Base-by-base conservation (phyloP, 23 tunicate species). In the Ascidia mentula region DNA sequence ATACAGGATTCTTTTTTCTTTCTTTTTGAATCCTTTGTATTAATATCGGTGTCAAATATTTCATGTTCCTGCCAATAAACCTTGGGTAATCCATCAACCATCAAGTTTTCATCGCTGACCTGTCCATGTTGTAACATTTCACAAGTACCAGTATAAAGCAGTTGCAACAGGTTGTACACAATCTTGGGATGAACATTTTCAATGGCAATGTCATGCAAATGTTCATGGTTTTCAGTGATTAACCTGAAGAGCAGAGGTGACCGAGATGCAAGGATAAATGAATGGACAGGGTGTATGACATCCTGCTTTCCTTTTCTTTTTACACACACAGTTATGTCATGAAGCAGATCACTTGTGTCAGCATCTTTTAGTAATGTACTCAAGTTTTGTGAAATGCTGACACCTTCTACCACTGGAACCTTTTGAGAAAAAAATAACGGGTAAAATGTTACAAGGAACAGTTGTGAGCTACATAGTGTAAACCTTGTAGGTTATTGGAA, bases 111-210 rank as follows among this genome's bases (percentile, higher is more conserved):
- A 28, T 77, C 37, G 26, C 1, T 59, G 22, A 17, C 35, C 36
- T 38, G 18, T 0, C 45, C 46, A 0, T 17, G 36, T 22, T 85
- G 61, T 18, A 82, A 53, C 32, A 87, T 38, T 24, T 76, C 78
- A 60, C 92, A 87, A 22, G 80, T 36, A 31, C 85, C 90, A n/a
- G 85, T 73, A 76, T 91, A 91, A 20, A 86, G 69, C n/a, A 81
- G 81, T 33, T 81, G 74, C 42, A 91, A 0, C 8, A 82, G 18
- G 72, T 82, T 83, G 32, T 72, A 72, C 12, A 86, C 59, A 0
- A 86, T 79, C 22, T 60, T 72, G 8, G 97, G 87, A 45, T 91
- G 59, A 42, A 89, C 81, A 38, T 81, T 77, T 77, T 86, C 87
- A 38, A 90, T 45, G 30, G 86, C 36, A n/a, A 85, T 37, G 36